Evolutionary conservation across 2,113 vertebrate species (phyloP).

Genomic region (Rhynchomys soricoides): DNA sequence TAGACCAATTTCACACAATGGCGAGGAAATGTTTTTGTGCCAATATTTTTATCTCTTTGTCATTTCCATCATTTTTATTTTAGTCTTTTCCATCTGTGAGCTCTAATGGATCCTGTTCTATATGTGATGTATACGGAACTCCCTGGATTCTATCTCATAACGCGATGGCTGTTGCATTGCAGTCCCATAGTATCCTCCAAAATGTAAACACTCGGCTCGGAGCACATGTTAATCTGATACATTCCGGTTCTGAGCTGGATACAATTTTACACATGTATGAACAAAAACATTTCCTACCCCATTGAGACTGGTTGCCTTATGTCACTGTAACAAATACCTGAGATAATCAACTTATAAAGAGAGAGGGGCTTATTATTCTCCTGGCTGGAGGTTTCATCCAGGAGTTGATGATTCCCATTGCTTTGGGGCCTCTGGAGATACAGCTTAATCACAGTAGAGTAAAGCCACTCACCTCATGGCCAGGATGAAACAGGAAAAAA

Average conservation of each 20-base stretch:
- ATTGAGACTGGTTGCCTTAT: not conserved
- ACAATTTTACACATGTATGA: not conserved
- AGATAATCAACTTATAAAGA: not conserved
- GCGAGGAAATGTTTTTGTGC: conserved; percentile 18
- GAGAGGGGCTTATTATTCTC: not conserved
- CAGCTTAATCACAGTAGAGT: not conserved
- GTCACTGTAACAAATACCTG: not conserved
- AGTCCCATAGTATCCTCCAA: not conserved
- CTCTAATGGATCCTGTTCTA: not conserved
- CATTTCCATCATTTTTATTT: conserved; percentile 39
- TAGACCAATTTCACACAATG: conserved; percentile 36
- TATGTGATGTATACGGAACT: not conserved
- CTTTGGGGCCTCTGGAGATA: not conserved
- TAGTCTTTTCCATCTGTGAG: conserved; percentile 22
- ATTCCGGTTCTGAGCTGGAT: not conserved
- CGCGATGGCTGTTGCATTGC: not conserved
- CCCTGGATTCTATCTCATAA: not conserved
- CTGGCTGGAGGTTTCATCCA: not conserved
- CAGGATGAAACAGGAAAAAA: not conserved
- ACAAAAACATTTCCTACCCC: not conserved
- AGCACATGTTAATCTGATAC: not conserved
- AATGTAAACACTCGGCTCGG: not conserved
- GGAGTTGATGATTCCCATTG: no score
- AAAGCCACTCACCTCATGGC: not conserved
- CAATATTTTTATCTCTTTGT: conserved; percentile 36